Evolutionary conservation across 2,797 vertebrate genomes (phyloP).

Genomic region (Calcarius lapponicus): DNA sequence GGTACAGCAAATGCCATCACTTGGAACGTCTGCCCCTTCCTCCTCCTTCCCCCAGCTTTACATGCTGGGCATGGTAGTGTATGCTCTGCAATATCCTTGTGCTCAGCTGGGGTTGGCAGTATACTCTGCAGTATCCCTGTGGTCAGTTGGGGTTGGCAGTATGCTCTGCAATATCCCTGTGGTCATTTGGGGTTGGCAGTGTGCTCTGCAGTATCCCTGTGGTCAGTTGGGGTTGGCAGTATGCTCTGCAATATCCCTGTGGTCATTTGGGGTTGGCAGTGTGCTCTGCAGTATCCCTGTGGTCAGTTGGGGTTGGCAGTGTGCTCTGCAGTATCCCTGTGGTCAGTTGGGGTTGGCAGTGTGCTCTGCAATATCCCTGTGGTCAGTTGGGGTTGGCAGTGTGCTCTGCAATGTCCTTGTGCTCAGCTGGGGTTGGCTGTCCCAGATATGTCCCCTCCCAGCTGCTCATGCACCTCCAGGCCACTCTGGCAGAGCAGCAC

Average conservation of each 20-base stretch:
- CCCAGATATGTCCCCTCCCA: not conserved
- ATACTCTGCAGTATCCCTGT: not conserved
- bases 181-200: not conserved
- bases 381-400: not conserved
- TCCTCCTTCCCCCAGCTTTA: not conserved
- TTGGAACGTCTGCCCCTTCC: not conserved
- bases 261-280: not conserved
- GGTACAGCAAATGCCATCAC: rapidly evolving
- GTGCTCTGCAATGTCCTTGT: not conserved
- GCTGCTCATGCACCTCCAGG: not conserved
- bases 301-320: no score
- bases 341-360: not conserved
- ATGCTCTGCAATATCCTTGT: not conserved
- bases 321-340: not conserved
- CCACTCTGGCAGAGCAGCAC: rapidly evolving
- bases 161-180: not conserved
- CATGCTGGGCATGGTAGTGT: not conserved
- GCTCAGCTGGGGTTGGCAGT: not conserved
- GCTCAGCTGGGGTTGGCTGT: not conserved
- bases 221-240: not conserved
- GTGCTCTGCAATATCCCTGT: not conserved
- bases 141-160: no score
- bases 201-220: not conserved
- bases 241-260: not conserved
- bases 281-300: no score